Evolutionary conservation across 2,888 invertebrate genomes (phyloP).

Genomic region (Halictus quadricinctus): DNA sequence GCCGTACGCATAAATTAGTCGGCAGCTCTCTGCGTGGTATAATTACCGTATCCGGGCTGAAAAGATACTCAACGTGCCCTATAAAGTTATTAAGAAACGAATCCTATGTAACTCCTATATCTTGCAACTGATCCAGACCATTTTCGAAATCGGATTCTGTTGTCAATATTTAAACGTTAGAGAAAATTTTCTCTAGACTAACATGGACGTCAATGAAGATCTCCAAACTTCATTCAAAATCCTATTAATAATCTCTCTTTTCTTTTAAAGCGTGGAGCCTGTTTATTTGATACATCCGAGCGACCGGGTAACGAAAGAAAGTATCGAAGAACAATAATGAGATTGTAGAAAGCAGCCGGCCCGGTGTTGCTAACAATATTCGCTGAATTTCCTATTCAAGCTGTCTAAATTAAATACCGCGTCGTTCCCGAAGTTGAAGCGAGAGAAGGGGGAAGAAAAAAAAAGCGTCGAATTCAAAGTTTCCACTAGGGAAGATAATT

Average conservation of each 20-base stretch:
- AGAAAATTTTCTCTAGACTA: background rate
- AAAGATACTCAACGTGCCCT: background rate
- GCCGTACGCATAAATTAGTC: conserved; percentile 31
- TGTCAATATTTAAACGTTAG: no score
- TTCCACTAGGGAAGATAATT: background rate
- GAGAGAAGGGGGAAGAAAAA: background rate
- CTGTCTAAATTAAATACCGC: background rate
- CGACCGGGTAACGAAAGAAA: background rate
- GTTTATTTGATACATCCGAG: background rate
- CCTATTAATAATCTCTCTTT: background rate
- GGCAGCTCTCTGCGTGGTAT: background rate
- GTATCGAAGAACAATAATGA: background rate
- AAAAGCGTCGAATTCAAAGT: background rate
- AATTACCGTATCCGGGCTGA: background rate
- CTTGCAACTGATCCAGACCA: no score
- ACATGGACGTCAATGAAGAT: background rate
- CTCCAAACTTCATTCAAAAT: background rate
- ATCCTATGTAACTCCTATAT: no score
- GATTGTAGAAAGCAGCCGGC: background rate
- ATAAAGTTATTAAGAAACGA: no score
- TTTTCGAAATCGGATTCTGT: no score
- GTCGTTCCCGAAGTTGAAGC: background rate
- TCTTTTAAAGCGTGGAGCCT: background rate
- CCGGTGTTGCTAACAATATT: conserved; percentile 2
- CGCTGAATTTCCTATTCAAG: background rate